These are phyloP conservation scores for Odocoileus virginianus DNA, from an alignment of 2,113 vertebrate genomes.

Conservation along the genomic window DNA sequence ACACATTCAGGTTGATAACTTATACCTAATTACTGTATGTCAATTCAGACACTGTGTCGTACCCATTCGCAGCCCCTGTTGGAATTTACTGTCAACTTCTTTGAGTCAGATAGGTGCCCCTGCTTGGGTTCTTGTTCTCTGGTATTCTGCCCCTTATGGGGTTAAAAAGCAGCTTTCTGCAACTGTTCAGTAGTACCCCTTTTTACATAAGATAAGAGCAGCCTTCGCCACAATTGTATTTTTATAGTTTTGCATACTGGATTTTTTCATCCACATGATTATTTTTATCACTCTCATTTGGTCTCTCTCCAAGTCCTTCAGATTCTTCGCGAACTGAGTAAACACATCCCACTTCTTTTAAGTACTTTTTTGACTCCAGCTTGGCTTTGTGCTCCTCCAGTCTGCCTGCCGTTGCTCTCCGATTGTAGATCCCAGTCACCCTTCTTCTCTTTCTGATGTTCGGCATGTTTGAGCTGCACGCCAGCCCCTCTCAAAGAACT, in stretches of 20 bases:
- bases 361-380: background rate
- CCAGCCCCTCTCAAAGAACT: background rate
- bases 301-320: background rate
- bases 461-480: accelerated
- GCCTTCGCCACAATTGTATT: background rate
- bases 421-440: accelerated
- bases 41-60: background rate
- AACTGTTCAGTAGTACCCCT: background rate
- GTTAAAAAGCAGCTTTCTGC: background rate
- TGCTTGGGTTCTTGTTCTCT: background rate
- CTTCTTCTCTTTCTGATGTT: background rate
- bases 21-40: background rate
- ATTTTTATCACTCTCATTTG: slow-evolving; percentile 1
- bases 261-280: background rate
- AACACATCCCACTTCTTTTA: background rate
- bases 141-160: background rate
- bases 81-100: background rate
- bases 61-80: background rate
- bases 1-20: background rate
- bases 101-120: too few species aligned
- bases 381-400: background rate
- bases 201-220: background rate
- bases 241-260: background rate
- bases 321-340: background rate
- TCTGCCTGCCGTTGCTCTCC: background rate